Evolutionary conservation across 2,888 invertebrate genomes (phyloP), one percentile per base, ranked within the genome.

Genomic region (Sympetrum striolatum): DNA sequence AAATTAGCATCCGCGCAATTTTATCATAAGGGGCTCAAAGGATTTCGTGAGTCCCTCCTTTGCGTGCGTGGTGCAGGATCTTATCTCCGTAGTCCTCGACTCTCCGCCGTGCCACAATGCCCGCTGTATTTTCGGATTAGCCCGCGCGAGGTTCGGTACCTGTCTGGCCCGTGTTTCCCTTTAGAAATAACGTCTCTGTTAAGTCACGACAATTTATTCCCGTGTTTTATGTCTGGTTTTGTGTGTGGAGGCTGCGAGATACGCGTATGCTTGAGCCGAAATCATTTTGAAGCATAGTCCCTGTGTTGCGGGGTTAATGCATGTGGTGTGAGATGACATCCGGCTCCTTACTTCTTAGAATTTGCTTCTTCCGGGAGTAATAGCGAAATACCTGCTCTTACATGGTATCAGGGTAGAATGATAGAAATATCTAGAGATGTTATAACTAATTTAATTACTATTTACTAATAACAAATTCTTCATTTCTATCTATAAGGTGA

Each of bases 1-100:
- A 82, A 82, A 82, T 82, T 82, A 82, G 82, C 58, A 82, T 58
- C 18, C 53, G 25, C 53, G 82, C 58, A 82, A 58, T 53, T 31
- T 73, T 31, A 82, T 82, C 73, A 73, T 82, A 82, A 82, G 15
- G 14, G 58, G 35, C 58, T 82, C 82, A 58, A 82, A 82, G 35
- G 82, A 82, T 35, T 58, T 58, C 35, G 35, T 82, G 35, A 22
- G 25, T 58, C 48, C 31, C 14, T 53, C n/a, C 53, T 48, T 25
- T 53, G 53, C 48, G 14, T 25, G 48, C 14, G 22, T 60, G 60
- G 18, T 60, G 25, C n/a, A 1, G 31, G 31, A 31, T 73, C 73
- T 73, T 73, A 73, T 73, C 73, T 73, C 73, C 73, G 18, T 22
- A 15, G 22, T 60, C 60, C 60, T 60, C 60, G 22, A 2, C 15